Base-by-base conservation (phyloP, 2,113 vertebrate genomes). In the Rhea pennata region DNA sequence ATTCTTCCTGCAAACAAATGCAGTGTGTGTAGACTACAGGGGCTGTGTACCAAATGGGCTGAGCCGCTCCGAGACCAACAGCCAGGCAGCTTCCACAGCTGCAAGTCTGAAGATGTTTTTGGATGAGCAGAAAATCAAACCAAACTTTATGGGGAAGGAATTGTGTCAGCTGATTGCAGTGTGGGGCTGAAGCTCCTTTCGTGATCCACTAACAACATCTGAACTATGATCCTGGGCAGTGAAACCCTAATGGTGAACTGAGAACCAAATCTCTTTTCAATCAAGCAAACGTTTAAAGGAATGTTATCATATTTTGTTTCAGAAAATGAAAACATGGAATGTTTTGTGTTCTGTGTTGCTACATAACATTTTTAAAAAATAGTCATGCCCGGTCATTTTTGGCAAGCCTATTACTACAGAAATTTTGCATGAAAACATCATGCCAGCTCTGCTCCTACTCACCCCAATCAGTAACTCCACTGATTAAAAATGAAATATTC, bases 11-110 rank as follows among this genome's bases (percentile, higher is more conserved):
- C 12, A 19, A 65, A 53, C 17, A 90, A 39, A 58, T 22, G 15
- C 46, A 70, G 40, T 15, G 33, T 0, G 0, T n/a, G 58, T 33
- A 50, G 67, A 73, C 22, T 17, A 33, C 1, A 0, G 1, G 4
- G 24, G 7, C 33, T 56, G 21, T 12, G 20, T 7, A 59, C 53
- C 12, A 65, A 82, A 82, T 2, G 5, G 73, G 27, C 5, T 48
- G 48, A 19, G 58, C 40, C 53, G 5, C 27, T 91, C 33, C 2
- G 2, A 82, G 77, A 53, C 24, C 75, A 77, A 50, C 26, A 84
- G 26, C 67, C n/a, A 64, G 0, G 2, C 1, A 2, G 8, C 19
- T 81, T 69, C 61, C 53, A 31, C 2, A 3, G 46, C 31, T 75
- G 14, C 53, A 89, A 42, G 14, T 40, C 81, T 89, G 93, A 61